A percentile compares a stretch with the other conserved stretches of the same genome.
These are phyloP conservation scores for Drepana arcuata DNA, from an alignment of 1,140 invertebrate species.

Conservation along the genomic window DNA sequence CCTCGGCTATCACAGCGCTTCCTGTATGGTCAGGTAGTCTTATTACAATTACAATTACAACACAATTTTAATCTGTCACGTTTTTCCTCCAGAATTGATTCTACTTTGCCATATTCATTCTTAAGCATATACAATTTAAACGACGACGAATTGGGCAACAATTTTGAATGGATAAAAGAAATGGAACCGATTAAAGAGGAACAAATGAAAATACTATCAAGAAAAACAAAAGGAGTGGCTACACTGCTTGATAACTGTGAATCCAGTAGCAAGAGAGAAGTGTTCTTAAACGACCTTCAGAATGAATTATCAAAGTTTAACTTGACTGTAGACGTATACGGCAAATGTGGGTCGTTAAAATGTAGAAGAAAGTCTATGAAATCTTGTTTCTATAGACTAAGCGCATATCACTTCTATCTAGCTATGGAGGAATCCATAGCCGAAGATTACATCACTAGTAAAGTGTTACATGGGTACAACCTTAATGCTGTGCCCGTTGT, in stretches of 20 bases:
- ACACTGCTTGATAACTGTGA: conserved; percentile 79
- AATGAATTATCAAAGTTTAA: conserved; percentile 63
- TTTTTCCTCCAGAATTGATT: conserved; percentile 58
- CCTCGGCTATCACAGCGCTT: no score
- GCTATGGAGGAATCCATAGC: conserved; percentile 78
- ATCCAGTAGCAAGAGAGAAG: conserved; percentile 70
- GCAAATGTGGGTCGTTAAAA: conserved; percentile 70
- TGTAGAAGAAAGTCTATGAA: conserved; percentile 38
- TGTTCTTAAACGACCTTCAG: conserved; percentile 72
- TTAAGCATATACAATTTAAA: conserved; percentile 46
- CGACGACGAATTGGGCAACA: conserved; percentile 25
- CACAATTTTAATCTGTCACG: no score
- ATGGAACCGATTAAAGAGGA: conserved; percentile 27
- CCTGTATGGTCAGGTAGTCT: no score
- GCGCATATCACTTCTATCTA: conserved; percentile 78
- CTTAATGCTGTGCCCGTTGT: conserved; percentile 71
- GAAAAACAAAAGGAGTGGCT: conserved; percentile 64
- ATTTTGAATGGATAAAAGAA: conserved; percentile 31
- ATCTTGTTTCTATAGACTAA: conserved; percentile 55
- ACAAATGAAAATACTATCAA: conserved; percentile 20
- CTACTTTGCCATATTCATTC: conserved; percentile 63
- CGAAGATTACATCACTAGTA: conserved; percentile 75
- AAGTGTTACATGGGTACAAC: conserved; percentile 67
- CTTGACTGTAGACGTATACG: conserved; percentile 76
- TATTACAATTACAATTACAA: no score